phyloP scores from a whole-genome alignment of 2,888 invertebrate species.

The Patella pellucida region DNA sequence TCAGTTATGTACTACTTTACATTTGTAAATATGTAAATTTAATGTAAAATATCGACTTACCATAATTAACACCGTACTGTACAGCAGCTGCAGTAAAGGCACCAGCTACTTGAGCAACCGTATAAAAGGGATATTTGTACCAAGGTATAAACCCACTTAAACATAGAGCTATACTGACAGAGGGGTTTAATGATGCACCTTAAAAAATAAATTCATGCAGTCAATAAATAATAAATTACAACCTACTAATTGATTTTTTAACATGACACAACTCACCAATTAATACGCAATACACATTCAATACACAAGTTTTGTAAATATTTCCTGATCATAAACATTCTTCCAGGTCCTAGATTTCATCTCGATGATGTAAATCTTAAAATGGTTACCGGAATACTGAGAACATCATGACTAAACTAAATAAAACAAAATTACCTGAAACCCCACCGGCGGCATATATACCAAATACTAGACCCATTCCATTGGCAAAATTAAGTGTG shows the following conservation, averaged over 20 bases:
- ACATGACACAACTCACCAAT: no score
- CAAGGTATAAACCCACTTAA: slow-evolving; percentile 33
- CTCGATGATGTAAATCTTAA: no score
- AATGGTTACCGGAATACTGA: no score
- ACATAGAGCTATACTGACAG: slow-evolving; percentile 39
- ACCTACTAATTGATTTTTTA: no score
- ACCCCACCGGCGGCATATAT: slow-evolving; percentile 43
- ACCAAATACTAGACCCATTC: slow-evolving; percentile 41
- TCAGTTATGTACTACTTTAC: no score
- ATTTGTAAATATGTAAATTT: no score
- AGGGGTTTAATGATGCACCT: slow-evolving; percentile 42
- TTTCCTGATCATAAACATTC: no score
- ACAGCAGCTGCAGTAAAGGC: slow-evolving; percentile 42
- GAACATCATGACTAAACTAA: no score
- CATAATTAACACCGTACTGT: slow-evolving; percentile 41
- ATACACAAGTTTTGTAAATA: no score
- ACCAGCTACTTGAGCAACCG: slow-evolving; percentile 35
- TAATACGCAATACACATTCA: no score
- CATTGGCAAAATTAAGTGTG: slow-evolving; percentile 42
- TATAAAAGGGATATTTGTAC: slow-evolving; percentile 40
- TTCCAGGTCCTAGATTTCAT: no score
- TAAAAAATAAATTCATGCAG: slow-evolving; percentile 10
- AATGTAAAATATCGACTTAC: slow-evolving; percentile 17
- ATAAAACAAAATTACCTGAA: slow-evolving; percentile 32
- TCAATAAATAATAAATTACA: not conserved